Percentiles rank a stretch among this genome's conserved stretches.
Evolutionary conservation across 2,888 invertebrate species (phyloP).

Genomic region (Oithona nana): DNA sequence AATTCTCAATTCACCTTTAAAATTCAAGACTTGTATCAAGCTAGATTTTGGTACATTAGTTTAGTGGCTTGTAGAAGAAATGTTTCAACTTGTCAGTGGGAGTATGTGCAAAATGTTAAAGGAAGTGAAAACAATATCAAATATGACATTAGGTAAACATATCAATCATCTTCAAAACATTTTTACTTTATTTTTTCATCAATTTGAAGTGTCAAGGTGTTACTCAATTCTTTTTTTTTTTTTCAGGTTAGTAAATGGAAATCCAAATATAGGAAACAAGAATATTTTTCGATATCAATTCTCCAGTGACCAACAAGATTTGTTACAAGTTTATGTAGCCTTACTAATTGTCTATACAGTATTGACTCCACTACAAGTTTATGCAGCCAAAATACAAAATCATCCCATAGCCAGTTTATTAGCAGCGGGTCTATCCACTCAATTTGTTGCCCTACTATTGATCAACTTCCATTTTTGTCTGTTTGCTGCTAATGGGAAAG

Average conservation of each 20-base stretch:
- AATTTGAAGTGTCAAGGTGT: too few relatives aligned
- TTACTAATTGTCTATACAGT: constrained; percentile 46
- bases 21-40: constrained; percentile 68
- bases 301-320: constrained; percentile 25
- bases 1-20: constrained; percentile 84
- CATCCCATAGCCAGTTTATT: constrained; percentile 80
- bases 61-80: constrained; percentile 78
- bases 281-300: constrained; percentile 70
- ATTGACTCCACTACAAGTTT: constrained; percentile 69
- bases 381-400: constrained; percentile 59
- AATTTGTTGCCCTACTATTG: constrained; percentile 63
- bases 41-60: constrained; percentile 90
- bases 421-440: constrained; percentile 63
- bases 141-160: constrained; percentile 89
- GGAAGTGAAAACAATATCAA: constrained; percentile 37
- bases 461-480: constrained; percentile 72
- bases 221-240: too few relatives aligned
- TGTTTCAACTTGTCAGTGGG: constrained; percentile 57
- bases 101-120: constrained; percentile 35
- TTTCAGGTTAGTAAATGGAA: constrained; percentile 90
- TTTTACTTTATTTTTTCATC: too few relatives aligned
- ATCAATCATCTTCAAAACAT: too few relatives aligned
- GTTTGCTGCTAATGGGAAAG: constrained; percentile 76
- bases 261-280: constrained; percentile 66
- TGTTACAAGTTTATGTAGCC: constrained; percentile 32